Percentiles rank a stretch among this genome's conserved stretches.
Conservation (phyloP, 2,113 vertebrate species). For the Phycodurus eques region DNA sequence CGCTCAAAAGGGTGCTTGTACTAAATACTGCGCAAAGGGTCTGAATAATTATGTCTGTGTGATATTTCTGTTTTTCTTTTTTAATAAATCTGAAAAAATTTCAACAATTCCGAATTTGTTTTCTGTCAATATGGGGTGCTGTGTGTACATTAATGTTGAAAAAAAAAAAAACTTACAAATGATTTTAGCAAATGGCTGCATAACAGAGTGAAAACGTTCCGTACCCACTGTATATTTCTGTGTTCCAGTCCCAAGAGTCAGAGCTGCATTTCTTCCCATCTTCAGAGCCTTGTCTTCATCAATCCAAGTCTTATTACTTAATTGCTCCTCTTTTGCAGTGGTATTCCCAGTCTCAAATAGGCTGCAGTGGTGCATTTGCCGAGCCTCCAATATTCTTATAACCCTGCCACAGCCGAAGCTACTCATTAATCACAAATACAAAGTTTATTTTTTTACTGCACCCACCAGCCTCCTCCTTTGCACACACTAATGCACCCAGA, state of each 20-base stretch:
- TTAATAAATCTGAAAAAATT: no score
- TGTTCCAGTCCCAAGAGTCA: background rate
- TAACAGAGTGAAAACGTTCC: no score
- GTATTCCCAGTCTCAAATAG: background rate
- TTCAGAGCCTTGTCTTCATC: background rate
- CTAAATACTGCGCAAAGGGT: no score
- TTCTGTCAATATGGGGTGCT: no score
- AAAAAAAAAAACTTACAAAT: no score
- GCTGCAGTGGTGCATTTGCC: background rate
- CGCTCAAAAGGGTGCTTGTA: no score
- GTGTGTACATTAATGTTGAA: no score
- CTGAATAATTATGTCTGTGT: no score
- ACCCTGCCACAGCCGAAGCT: background rate
- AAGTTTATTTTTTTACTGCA: background rate
- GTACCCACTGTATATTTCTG: background rate
- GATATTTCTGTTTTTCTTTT: no score
- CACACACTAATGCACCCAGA: background rate
- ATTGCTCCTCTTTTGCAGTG: background rate
- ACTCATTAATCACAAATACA: background rate
- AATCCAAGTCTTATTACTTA: constrained; percentile 1
- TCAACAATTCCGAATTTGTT: no score
- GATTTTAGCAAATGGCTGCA: no score
- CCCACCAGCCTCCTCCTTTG: background rate
- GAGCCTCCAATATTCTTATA: background rate
- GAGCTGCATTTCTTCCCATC: background rate